Evolutionary conservation across 2,888 invertebrate species (phyloP).

Genomic region (Sphaeridia pumilis): DNA sequence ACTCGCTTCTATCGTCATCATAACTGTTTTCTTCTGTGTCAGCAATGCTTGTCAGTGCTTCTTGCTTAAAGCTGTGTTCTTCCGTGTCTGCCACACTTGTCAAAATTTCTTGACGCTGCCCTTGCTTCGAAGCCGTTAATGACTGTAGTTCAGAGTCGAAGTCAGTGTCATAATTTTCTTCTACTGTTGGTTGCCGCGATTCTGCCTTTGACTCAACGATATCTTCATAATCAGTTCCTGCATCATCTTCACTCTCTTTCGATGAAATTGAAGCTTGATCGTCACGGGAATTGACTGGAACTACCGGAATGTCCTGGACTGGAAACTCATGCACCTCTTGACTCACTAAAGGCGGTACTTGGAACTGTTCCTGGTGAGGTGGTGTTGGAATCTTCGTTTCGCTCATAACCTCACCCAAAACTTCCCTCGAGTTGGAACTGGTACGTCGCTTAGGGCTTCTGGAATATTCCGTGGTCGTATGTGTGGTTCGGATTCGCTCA

Average conservation of each 20-base stretch:
- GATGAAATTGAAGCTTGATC: background rate
- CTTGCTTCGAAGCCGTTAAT: background rate
- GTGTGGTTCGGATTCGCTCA: too few species aligned
- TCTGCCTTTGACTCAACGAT: background rate
- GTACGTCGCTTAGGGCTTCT: too few species aligned
- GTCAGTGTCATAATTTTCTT: slow-evolving; percentile 7
- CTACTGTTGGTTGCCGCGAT: slow-evolving; percentile 4
- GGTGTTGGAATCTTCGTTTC: too few species aligned
- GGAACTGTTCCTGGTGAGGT: too few species aligned
- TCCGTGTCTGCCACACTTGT: background rate
- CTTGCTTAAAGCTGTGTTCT: too few species aligned
- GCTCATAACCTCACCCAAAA: too few species aligned
- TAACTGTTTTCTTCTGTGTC: background rate
- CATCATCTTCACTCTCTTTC: background rate
- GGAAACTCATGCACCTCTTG: too few species aligned
- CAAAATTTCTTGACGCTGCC: background rate
- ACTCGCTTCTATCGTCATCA: background rate
- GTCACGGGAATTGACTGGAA: background rate
- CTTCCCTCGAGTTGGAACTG: too few species aligned
- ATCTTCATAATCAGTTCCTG: slow-evolving; percentile 9
- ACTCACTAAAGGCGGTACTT: too few species aligned
- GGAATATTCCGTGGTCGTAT: too few species aligned
- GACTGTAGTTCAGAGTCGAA: slow-evolving; percentile 10
- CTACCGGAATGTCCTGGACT: background rate
- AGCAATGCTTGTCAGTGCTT: background rate